Percentiles rank a stretch among this genome's conserved stretches.
Conservation (phyloP, 2,113 vertebrate genomes). For the Eulemur macaco region DNA sequence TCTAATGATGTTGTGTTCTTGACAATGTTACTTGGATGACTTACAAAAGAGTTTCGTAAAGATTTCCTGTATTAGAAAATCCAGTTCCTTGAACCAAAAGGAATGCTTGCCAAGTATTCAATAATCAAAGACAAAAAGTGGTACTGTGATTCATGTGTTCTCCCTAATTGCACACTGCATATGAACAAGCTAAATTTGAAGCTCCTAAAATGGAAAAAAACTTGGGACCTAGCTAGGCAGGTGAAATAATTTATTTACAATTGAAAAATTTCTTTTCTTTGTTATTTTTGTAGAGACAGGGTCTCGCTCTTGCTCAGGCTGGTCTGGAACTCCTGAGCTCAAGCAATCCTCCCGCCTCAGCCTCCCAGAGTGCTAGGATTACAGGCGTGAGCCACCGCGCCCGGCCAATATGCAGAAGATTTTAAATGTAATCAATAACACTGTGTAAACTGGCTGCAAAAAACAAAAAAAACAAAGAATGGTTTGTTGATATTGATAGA, state of each 20-base stretch:
- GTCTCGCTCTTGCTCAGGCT: no score
- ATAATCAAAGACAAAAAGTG: background rate
- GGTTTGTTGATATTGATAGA: background rate
- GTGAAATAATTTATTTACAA: background rate
- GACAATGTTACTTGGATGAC: background rate
- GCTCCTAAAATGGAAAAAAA: background rate
- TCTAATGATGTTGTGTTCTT: background rate
- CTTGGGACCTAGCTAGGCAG: background rate
- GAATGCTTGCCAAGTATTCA: background rate
- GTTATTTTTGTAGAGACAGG: no score
- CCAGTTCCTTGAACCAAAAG: slow-evolving; percentile 34
- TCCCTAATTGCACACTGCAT: background rate
- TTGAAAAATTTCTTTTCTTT: background rate
- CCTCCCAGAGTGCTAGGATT: no score
- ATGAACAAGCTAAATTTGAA: background rate
- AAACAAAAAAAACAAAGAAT: background rate
- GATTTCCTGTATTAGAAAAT: slow-evolving; percentile 3
- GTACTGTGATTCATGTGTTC: background rate
- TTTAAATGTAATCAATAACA: background rate
- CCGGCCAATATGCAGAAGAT: background rate
- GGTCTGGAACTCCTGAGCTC: no score
- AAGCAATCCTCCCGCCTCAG: no score
- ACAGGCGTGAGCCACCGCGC: no score
- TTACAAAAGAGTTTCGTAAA: background rate
- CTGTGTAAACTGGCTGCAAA: background rate